Percentiles rank a stretch among this genome's conserved stretches.
phyloP scores from a whole-genome alignment of 2,113 vertebrate species.

The Aegithalos caudatus region DNA sequence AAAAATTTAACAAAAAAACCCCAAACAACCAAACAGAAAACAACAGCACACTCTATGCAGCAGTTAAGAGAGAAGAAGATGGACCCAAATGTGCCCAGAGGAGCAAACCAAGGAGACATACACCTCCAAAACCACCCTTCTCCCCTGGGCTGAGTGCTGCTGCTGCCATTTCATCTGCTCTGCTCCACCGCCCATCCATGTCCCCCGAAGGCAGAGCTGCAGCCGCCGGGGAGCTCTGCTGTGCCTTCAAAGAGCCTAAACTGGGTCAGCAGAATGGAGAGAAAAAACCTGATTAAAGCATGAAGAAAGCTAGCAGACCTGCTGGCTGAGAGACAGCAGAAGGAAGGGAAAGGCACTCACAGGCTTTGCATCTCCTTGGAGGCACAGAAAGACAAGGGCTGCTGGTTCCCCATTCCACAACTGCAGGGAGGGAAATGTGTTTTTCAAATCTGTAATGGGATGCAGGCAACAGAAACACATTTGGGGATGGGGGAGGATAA shows the following conservation, averaged over 20 bases:
- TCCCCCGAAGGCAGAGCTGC: conserved; percentile 12
- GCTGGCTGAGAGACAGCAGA: not conserved
- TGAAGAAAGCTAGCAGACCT: not conserved
- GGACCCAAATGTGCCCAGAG: not conserved
- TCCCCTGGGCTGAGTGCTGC: not conserved
- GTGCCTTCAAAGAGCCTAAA: conserved; percentile 52
- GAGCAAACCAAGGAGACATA: not conserved
- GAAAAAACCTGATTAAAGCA: conserved; percentile 31
- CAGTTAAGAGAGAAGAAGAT: not conserved
- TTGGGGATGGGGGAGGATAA: not conserved
- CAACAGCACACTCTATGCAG: not conserved
- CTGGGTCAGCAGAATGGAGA: conserved; percentile 21
- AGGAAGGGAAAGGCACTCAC: not conserved
- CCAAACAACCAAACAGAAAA: not conserved
- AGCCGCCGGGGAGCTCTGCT: not conserved
- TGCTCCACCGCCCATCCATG: not conserved
- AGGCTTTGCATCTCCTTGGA: not conserved
- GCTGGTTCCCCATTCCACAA: not conserved
- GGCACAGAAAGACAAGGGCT: not conserved
- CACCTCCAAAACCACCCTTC: not conserved
- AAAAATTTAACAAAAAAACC: not conserved
- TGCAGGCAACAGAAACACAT: not conserved
- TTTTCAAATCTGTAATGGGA: not conserved
- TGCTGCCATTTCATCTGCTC: not conserved
- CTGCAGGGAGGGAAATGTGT: not conserved